Conservation (phyloP, 2,888 invertebrate species). For the Nemoura dubitans region DNA sequence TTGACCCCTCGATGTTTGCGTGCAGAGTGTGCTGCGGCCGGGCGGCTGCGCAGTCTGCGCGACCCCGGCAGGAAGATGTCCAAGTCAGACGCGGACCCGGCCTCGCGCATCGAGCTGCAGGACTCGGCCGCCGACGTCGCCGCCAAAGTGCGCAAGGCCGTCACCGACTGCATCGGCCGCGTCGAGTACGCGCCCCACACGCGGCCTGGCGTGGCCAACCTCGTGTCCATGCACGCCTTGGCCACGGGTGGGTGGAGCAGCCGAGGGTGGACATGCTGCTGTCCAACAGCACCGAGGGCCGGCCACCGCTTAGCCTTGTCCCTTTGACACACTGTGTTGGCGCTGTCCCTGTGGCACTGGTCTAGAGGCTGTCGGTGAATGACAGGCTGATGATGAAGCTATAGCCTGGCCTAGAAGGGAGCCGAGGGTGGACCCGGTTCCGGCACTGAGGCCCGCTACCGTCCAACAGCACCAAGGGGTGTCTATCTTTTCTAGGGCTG, state of each 20-base stretch:
- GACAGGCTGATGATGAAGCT: no score
- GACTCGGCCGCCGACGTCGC: constrained; percentile 77
- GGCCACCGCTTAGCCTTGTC: neutral
- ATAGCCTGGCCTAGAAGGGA: no score
- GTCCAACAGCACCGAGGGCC: no score
- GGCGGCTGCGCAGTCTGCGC: constrained; percentile 77
- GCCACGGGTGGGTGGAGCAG: constrained; percentile 48
- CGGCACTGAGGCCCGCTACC: no score
- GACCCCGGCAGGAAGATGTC: constrained; percentile 96
- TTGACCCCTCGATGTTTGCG: no score
- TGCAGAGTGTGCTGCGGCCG: neutral
- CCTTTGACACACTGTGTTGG: neutral
- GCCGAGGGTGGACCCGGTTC: no score
- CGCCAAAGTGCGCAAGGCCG: constrained; percentile 83
- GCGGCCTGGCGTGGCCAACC: constrained; percentile 90
- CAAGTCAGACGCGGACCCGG: constrained; percentile 86
- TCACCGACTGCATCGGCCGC: constrained; percentile 88
- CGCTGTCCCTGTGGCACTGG: no score
- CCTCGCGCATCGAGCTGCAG: constrained; percentile 80
- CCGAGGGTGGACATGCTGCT: neutral
- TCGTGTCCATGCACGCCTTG: constrained; percentile 84
- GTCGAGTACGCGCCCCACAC: constrained; percentile 81
- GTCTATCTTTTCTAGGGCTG: no score
- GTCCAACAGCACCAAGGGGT: no score
- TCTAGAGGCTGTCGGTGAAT: no score